These are phyloP conservation scores for Drosophila neotestacea DNA, from an alignment of 2,888 invertebrate species.

Conservation along the genomic window DNA sequence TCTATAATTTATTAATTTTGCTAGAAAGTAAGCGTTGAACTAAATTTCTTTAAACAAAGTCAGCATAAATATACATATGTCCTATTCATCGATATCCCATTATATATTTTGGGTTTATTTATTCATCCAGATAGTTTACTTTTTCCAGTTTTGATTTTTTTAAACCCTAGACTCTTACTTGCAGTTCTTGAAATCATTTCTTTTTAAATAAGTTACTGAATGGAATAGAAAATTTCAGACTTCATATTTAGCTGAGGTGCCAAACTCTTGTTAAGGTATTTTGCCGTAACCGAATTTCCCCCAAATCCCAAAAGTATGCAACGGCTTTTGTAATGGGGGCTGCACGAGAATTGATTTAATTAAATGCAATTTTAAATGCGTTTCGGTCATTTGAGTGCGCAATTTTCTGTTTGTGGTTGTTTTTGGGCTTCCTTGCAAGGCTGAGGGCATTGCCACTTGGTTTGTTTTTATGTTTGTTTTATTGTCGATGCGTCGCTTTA, in stretches of 20 bases:
- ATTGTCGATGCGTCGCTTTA: constrained; percentile 77
- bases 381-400: constrained; percentile 75
- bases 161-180: too few relatives aligned
- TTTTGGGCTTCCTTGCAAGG: constrained; percentile 11
- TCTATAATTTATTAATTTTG: too few relatives aligned
- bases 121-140: too few relatives aligned
- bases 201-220: too few relatives aligned
- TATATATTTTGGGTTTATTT: too few relatives aligned
- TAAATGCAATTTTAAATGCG: constrained; percentile 79
- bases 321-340: constrained; percentile 44
- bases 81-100: too few relatives aligned
- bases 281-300: background rate
- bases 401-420: constrained; percentile 66
- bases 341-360: constrained; percentile 70
- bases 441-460: constrained; percentile 59
- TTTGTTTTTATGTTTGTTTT: constrained; percentile 79
- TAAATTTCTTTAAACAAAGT: too few relatives aligned
- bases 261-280: constrained; percentile 1
- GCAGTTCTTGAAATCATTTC: background rate
- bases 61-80: too few relatives aligned
- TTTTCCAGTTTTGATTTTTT: too few relatives aligned
- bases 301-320: constrained; percentile 50
- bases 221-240: background rate
- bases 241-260: background rate
- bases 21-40: too few relatives aligned